Conservation (phyloP, 2,113 vertebrate genomes). For the Microcebus griseorufus region DNA sequence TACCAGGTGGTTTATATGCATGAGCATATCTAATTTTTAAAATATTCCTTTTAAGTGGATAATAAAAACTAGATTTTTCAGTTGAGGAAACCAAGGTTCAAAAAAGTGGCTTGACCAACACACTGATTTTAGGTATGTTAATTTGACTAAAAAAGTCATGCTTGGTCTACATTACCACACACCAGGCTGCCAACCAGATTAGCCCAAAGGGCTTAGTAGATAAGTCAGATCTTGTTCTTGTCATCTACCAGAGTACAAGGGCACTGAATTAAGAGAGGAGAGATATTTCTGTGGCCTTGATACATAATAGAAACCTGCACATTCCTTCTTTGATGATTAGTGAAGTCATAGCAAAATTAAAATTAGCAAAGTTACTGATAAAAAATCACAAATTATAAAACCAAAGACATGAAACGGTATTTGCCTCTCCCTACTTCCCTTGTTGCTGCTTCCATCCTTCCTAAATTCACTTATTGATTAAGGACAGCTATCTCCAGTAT, state of each 20-base stretch:
- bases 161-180: constrained; percentile 16
- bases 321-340: not conserved
- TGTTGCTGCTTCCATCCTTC: constrained; percentile 11
- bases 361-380: constrained; percentile 28
- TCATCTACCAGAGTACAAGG: constrained; percentile 34
- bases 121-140: not conserved
- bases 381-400: constrained; percentile 13
- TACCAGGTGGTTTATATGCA: not conserved
- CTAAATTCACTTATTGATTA: not conserved
- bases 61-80: constrained; percentile 42
- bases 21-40: constrained; percentile 23
- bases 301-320: not conserved
- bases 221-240: not conserved
- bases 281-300: not conserved
- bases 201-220: not conserved
- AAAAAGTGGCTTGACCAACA: not conserved
- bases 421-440: not conserved
- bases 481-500: not conserved
- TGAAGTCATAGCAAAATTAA: constrained; percentile 14
- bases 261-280: not conserved
- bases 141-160: constrained; percentile 10
- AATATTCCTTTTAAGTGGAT: not conserved
- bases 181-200: constrained; percentile 1
- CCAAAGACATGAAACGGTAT: not conserved
- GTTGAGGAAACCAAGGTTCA: constrained; percentile 22